Percentiles rank a stretch among this genome's conserved stretches.
These are phyloP conservation scores for Falco punctatus DNA, from an alignment of 2,113 vertebrate genomes.

Conservation along the genomic window DNA sequence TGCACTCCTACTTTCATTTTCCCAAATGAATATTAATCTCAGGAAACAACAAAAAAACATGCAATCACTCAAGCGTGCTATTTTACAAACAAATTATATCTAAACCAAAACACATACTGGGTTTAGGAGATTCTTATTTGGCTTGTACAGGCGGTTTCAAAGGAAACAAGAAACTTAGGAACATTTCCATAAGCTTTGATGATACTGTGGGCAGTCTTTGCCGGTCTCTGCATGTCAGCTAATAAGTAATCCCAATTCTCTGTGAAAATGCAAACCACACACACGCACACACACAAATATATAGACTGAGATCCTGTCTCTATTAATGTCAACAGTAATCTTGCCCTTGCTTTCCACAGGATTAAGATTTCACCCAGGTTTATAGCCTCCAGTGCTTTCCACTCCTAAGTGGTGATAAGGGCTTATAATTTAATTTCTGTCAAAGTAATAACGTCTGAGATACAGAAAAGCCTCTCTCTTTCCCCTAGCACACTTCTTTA, in stretches of 20 bases:
- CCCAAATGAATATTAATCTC: not conserved
- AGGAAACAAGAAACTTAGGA: not conserved
- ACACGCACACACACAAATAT: not conserved
- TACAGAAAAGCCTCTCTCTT: not conserved
- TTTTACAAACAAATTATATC: not conserved
- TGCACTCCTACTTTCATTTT: constrained; percentile 10
- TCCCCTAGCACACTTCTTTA: not conserved
- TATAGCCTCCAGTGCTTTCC: not conserved
- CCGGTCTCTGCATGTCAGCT: not conserved
- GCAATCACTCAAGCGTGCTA: not conserved
- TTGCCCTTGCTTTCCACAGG: not conserved
- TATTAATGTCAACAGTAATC: not conserved
- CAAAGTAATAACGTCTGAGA: not conserved
- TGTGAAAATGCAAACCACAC: not conserved
- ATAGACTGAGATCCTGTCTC: not conserved
- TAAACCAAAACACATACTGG: not conserved
- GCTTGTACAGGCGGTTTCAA: not conserved
- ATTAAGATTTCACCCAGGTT: not conserved
- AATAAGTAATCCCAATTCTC: not conserved
- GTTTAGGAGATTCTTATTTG: not conserved
- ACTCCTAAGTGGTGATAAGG: not conserved
- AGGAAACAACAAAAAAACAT: not conserved
- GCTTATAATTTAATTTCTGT: constrained; percentile 41
- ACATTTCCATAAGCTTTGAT: not conserved
- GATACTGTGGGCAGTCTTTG: not conserved